Percentiles rank a stretch among this genome's conserved stretches.
phyloP scores from a whole-genome alignment of 2,888 invertebrate genomes.

The Scaptodrosophila latifasciaeformis region DNA sequence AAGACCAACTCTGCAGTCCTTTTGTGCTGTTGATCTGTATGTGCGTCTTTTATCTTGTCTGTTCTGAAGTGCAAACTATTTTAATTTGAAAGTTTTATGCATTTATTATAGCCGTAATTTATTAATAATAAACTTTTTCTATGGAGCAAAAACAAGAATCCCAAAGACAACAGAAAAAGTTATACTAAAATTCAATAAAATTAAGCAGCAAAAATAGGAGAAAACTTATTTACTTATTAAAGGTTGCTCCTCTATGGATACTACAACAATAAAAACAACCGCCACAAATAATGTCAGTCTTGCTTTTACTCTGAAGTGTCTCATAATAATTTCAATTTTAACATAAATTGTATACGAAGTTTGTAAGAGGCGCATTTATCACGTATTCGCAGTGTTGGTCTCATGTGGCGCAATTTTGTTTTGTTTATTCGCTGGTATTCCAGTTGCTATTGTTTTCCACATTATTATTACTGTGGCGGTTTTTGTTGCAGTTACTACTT shows the following conservation, averaged over 20 bases:
- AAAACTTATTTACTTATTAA: slow-evolving; percentile 30
- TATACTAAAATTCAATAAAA: slow-evolving; percentile 8
- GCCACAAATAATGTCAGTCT: slow-evolving; percentile 38
- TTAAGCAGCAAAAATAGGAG: slow-evolving; percentile 11
- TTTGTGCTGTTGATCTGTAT: too few relatives aligned
- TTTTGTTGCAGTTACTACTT: too few relatives aligned
- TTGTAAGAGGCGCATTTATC: slow-evolving; percentile 25
- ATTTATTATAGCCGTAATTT: slow-evolving; percentile 50
- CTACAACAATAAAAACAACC: slow-evolving; percentile 1
- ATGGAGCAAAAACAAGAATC: slow-evolving; percentile 17
- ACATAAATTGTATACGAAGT: slow-evolving; percentile 22
- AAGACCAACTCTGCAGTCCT: slow-evolving; percentile 14
- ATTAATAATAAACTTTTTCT: slow-evolving; percentile 60
- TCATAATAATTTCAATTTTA: slow-evolving; percentile 33
- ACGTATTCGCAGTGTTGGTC: slow-evolving; percentile 27
- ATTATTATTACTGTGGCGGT: too few relatives aligned
- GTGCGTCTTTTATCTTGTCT: too few relatives aligned
- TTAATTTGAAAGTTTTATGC: slow-evolving; percentile 54
- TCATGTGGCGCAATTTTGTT: not conserved
- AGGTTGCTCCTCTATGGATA: too few relatives aligned
- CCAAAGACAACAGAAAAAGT: slow-evolving; percentile 21
- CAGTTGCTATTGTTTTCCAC: too few relatives aligned
- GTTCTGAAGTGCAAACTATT: slow-evolving; percentile 44
- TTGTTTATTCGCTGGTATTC: too few relatives aligned
- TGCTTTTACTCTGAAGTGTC: slow-evolving; percentile 4